These are phyloP conservation scores for Ischnura elegans DNA, from an alignment of 2,888 invertebrate genomes.

Conservation along the genomic window DNA sequence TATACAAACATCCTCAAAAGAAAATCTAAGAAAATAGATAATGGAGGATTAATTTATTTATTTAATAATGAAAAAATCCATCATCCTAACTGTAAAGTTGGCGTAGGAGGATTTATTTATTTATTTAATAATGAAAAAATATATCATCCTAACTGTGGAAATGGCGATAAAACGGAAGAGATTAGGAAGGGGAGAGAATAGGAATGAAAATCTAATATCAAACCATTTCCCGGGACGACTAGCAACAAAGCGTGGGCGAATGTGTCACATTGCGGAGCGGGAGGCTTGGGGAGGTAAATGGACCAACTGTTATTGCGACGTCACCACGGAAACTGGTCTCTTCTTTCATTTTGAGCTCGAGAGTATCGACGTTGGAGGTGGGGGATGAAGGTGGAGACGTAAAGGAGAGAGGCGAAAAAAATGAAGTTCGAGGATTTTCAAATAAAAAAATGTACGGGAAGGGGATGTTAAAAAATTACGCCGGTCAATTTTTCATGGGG, in stretches of 20 bases:
- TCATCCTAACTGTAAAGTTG: background rate
- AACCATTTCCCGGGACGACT: background rate
- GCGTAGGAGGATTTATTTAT: background rate
- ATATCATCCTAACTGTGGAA: background rate
- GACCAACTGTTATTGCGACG: slow-evolving; percentile 27
- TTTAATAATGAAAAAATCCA: background rate
- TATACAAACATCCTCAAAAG: no score
- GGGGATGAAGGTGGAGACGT: background rate
- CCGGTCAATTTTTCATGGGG: background rate
- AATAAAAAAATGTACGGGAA: background rate
- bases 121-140: background rate
- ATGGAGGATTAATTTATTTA: no score
- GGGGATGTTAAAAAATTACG: background rate
- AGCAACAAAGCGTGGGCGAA: background rate
- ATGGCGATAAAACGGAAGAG: background rate
- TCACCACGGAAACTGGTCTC: background rate
- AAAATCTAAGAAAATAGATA: no score
- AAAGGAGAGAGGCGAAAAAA: background rate
- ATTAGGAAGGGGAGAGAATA: no score
- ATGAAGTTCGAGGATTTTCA: background rate
- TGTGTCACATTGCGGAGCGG: background rate
- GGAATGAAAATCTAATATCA: background rate
- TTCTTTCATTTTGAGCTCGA: background rate
- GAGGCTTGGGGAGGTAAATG: background rate
- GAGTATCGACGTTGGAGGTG: background rate